Percentiles rank a stretch among this genome's conserved stretches.
phyloP scores from a whole-genome alignment of 2,797 vertebrate species.

The Adelosebastes latens region DNA sequence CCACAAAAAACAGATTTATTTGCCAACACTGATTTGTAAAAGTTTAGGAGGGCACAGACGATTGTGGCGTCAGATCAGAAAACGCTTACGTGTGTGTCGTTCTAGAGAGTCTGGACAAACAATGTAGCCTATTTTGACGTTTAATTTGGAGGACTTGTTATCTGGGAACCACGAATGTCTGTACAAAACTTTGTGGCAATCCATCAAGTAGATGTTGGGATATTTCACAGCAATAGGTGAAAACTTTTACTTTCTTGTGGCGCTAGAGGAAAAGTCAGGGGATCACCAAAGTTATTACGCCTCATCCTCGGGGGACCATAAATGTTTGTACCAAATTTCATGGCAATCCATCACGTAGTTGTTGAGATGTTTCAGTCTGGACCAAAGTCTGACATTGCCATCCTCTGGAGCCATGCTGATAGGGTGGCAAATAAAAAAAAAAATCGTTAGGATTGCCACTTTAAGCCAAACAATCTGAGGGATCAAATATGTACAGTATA shows the following conservation, averaged over 20 bases:
- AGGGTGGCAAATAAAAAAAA: background rate
- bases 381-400: background rate
- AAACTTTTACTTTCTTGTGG: constrained; percentile 1
- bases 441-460: background rate
- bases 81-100: accelerated
- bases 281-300: constrained; percentile 10
- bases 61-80: background rate
- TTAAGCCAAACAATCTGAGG: background rate
- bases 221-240: background rate
- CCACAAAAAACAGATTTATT: background rate
- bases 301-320: constrained; percentile 4
- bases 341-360: constrained; percentile 14
- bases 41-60: background rate
- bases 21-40: background rate
- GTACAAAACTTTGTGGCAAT: background rate
- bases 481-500: background rate
- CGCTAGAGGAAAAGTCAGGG: background rate
- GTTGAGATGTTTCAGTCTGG: constrained; percentile 1
- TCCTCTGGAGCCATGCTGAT: background rate
- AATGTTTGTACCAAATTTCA: constrained; percentile 2
- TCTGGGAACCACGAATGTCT: background rate
- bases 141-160: background rate
- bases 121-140: background rate
- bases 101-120: background rate
- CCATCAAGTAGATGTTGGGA: constrained; percentile 14